phyloP scores from a whole-genome alignment of 2,797 vertebrate genomes.

The Rhabdophis nuchalis region DNA sequence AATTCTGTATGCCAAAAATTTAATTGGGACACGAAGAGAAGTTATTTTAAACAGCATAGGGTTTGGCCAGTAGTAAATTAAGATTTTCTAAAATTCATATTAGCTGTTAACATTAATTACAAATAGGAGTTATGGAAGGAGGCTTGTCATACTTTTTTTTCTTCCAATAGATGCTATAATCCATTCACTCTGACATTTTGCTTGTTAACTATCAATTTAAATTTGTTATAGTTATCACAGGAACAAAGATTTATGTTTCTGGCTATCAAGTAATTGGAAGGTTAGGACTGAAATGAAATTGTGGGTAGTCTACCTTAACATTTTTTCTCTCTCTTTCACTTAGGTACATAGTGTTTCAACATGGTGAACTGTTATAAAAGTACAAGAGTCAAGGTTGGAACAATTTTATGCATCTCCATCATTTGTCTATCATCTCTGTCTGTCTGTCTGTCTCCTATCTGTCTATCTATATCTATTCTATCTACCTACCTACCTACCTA shows the following conservation, averaged over 20 bases:
- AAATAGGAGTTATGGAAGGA: slow-evolving; percentile 3
- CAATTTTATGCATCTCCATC: background rate
- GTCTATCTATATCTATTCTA: no score
- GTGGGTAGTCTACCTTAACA: background rate
- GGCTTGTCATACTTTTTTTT: background rate
- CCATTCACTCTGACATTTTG: background rate
- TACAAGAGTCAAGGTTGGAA: background rate
- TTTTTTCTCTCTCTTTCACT: background rate
- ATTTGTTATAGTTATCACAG: slow-evolving; percentile 3
- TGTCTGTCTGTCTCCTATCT: background rate
- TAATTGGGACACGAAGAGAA: slow-evolving; percentile 46
- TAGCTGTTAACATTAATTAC: slow-evolving; percentile 50
- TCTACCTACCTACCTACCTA: no score
- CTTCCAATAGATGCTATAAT: background rate
- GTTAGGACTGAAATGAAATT: background rate
- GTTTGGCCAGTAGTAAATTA: slow-evolving; percentile 34
- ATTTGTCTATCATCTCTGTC: background rate
- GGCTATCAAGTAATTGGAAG: slow-evolving; percentile 2
- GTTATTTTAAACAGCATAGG: slow-evolving; percentile 45
- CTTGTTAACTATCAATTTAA: slow-evolving; percentile 3
- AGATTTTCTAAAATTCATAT: slow-evolving; percentile 41
- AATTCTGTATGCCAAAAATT: slow-evolving; percentile 41
- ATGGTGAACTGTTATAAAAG: background rate
- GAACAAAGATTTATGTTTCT: slow-evolving; percentile 7
- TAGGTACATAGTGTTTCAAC: background rate